Base-by-base conservation (phyloP, 37 sponge, comb jelly and placozoan genomes). In the Beroe ovata region DNA sequence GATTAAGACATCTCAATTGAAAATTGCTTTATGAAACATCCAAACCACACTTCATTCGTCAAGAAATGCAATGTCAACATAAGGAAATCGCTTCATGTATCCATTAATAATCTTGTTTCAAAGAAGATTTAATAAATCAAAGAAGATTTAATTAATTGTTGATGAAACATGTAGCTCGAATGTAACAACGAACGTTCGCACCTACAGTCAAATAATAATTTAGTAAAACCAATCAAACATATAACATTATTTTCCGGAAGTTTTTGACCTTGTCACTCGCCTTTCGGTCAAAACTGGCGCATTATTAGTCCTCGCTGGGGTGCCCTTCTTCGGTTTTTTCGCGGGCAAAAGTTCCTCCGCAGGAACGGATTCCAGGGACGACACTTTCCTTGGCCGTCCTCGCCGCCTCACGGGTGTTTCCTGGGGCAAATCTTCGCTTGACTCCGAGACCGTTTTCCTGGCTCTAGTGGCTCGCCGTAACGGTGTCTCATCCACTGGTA, bases 241-340 rank as follows among this genome's bases (percentile, higher is more conserved):
- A 62, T 62, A 4, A 62, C 23, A n/a, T 62, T 23, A 62, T 25
- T 62, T 62, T 62, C 63, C 63, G 4, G 63, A 62, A 25, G 28
- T 25, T 23, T 62, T 62, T n/a, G 63, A 62, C 29, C 63, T 62
- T 14, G 63, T 62, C 4, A 28, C 63, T 23, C 63, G 23, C 20
- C 29, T 62, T 62, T 62, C 63, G 28, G 29, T 3, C 63, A 23
- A 16, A 16, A 23, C 63, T 8, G 63, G 23, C 6, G 63, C 4
- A n/a, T 21, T 28, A 20, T 4, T 25, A 62, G 63, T 25, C 63
- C 63, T 62, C 23, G 21, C 21, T 25, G 63, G 63, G 21, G 63
- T 62, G 4, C 20, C 29, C 20, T 25, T 21, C 28, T 25, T 21
- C 28, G 63, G 20, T 23, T 62, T 62, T 23, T 62, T 62, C 8